phyloP scores from a whole-genome alignment of 2,113 vertebrate species.

The Taxidea taxus region DNA sequence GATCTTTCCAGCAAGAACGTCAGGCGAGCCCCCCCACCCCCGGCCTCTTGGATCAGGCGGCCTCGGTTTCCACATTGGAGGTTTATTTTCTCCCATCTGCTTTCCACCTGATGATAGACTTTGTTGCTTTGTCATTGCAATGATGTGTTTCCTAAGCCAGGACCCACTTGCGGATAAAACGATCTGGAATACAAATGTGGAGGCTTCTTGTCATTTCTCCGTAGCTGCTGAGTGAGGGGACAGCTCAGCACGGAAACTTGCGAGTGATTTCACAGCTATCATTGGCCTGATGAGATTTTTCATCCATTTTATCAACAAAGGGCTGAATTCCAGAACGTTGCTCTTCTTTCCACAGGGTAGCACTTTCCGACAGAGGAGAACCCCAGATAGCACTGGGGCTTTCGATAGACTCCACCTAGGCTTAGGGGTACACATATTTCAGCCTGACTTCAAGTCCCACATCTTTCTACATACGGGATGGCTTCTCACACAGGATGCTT shows the following conservation, averaged over 20 bases:
- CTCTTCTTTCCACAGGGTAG: neutral
- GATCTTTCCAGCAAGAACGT: rapidly evolving
- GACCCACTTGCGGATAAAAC: neutral
- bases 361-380: neutral
- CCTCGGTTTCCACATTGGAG: neutral
- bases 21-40: neutral
- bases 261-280: neutral
- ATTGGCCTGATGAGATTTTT: neutral
- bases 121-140: neutral
- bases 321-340: neutral
- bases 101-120: neutral
- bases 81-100: neutral
- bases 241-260: rapidly evolving
- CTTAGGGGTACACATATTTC: too few relatives aligned
- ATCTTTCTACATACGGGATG: rapidly evolving
- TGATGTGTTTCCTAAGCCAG: neutral
- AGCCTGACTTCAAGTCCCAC: neutral
- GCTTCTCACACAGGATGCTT: too few relatives aligned
- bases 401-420: neutral
- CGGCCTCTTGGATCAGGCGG: too few relatives aligned
- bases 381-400: neutral
- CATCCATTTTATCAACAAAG: neutral
- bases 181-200: neutral
- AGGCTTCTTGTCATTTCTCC: neutral
- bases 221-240: neutral